phyloP scores from a whole-genome alignment of 1,140 invertebrate species.

The Pinna nobilis region DNA sequence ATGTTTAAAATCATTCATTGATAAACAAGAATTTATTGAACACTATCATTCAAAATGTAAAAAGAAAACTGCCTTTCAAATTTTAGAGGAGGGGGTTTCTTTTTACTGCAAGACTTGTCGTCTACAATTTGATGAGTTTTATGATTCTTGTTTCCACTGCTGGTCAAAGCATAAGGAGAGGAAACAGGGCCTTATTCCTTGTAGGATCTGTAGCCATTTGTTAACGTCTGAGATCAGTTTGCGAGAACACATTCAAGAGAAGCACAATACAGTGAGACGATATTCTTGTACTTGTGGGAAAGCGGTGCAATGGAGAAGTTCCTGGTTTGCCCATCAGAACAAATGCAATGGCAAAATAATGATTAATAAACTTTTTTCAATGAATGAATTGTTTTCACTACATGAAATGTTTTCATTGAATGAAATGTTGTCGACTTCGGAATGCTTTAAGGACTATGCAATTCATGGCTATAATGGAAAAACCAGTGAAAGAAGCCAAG shows the following conservation, averaged over 20 bases:
- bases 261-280: constrained; percentile 9
- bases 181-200: constrained; percentile 15
- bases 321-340: constrained; percentile 11
- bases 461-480: no score
- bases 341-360: constrained; percentile 27
- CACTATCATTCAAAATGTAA: not conserved
- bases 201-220: constrained; percentile 23
- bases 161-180: not conserved
- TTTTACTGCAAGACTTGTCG: not conserved
- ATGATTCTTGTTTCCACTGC: not conserved
- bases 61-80: not conserved
- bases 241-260: constrained; percentile 26
- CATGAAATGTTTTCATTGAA: no score
- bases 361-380: no score
- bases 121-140: not conserved
- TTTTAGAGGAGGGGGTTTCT: not conserved
- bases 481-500: no score
- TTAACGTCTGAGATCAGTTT: constrained; percentile 18
- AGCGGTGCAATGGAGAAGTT: constrained; percentile 29
- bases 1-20: not conserved
- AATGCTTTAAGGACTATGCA: no score
- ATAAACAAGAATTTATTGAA: constrained; percentile 7
- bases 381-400: no score
- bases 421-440: no score
- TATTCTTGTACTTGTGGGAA: constrained; percentile 27